A percentile compares a stretch with the other conserved stretches of the same genome.
Conservation (phyloP, 2,888 invertebrate genomes). For the Pseudanteris insignis region DNA sequence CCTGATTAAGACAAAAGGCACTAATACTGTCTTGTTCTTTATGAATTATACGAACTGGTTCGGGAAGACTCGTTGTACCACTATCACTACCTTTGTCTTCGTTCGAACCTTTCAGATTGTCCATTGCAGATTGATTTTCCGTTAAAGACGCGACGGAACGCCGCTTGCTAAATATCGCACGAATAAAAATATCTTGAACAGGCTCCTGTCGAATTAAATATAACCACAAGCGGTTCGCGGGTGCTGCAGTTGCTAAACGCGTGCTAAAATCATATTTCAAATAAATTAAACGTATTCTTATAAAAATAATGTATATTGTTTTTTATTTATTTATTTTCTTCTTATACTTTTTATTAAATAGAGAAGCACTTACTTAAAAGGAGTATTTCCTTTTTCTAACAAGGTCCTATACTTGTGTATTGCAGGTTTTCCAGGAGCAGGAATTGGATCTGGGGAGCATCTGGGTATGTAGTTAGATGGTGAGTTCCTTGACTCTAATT, state of each 20-base stretch:
- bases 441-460: slow-evolving; percentile 81
- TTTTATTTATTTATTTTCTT: too few species aligned
- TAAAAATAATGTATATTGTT: not conserved
- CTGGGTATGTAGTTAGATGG: slow-evolving; percentile 91
- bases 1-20: slow-evolving; percentile 96
- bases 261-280: slow-evolving; percentile 66
- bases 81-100: slow-evolving; percentile 64
- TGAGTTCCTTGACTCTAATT: slow-evolving; percentile 79
- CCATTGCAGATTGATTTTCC: slow-evolving; percentile 60
- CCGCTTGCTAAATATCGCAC: slow-evolving; percentile 90
- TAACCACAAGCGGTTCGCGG: slow-evolving; percentile 88
- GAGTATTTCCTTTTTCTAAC: slow-evolving; percentile 92
- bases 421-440: slow-evolving; percentile 73
- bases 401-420: slow-evolving; percentile 93
- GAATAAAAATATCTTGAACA: slow-evolving; percentile 93
- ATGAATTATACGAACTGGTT: slow-evolving; percentile 94
- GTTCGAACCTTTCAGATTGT: slow-evolving; percentile 57
- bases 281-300: too few species aligned
- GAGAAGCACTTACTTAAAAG: slow-evolving; percentile 75
- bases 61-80: slow-evolving; percentile 69
- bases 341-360: not conserved
- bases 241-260: slow-evolving; percentile 76
- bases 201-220: slow-evolving; percentile 91
- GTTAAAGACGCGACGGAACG: slow-evolving; percentile 70
- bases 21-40: slow-evolving; percentile 98